Evolutionary conservation across 2,888 invertebrate genomes (phyloP).

Genomic region (Eretmocerus hayati): DNA sequence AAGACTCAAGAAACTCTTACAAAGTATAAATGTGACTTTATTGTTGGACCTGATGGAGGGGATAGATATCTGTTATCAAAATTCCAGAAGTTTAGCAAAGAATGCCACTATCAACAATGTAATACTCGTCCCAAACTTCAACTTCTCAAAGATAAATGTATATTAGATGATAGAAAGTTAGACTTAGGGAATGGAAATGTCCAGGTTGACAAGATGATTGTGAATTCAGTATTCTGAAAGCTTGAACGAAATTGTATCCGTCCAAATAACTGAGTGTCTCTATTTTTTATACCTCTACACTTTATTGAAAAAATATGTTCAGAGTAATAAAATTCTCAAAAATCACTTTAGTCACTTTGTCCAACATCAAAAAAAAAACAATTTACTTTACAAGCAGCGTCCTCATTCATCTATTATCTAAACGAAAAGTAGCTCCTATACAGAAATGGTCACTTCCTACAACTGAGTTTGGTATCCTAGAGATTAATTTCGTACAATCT

Average conservation of each 20-base stretch:
- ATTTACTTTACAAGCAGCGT: background rate
- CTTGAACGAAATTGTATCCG: background rate
- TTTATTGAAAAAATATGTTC: constrained; percentile 21
- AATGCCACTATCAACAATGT: constrained; percentile 13
- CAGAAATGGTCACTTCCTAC: constrained; percentile 81
- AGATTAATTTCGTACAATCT: constrained; percentile 52
- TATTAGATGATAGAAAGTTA: constrained; percentile 11
- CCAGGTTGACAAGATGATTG: constrained; percentile 7
- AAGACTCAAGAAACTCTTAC: constrained; percentile 26
- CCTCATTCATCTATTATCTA: constrained; percentile 37
- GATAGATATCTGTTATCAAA: constrained; percentile 8
- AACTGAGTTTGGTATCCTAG: constrained; percentile 64
- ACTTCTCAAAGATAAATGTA: constrained; percentile 15
- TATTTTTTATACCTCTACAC: constrained; percentile 12
- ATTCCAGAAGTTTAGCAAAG: constrained; percentile 13
- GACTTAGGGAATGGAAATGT: constrained; percentile 11
- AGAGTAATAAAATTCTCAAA: constrained; percentile 14
- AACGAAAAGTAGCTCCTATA: constrained; percentile 65
- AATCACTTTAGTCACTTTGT: constrained; percentile 9
- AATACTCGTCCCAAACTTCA: constrained; percentile 8
- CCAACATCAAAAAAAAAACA: background rate
- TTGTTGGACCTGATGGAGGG: constrained; percentile 71
- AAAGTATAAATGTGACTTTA: constrained; percentile 54
- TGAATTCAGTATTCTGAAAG: background rate
- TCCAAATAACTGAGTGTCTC: background rate